Evolutionary conservation across 2,888 invertebrate genomes (phyloP).

Genomic region (Teleogryllus oceanicus): DNA sequence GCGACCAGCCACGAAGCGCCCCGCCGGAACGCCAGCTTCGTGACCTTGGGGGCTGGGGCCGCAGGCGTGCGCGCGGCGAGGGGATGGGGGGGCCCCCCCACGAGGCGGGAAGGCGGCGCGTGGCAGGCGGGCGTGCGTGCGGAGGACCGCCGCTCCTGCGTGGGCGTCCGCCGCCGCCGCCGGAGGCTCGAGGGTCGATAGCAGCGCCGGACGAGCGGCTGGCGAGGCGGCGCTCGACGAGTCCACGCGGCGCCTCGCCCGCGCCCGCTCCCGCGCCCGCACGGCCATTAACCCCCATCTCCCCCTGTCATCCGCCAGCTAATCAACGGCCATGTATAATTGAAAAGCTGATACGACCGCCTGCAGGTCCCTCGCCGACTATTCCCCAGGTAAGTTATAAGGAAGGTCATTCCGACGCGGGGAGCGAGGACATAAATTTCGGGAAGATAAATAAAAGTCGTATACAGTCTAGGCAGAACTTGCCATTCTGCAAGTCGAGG

Average conservation of each 20-base stretch:
- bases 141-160: too few species aligned
- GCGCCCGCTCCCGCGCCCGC: not conserved
- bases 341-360: not conserved
- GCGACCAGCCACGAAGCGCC: too few species aligned
- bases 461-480: not conserved
- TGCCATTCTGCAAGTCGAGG: slow-evolving; percentile 5
- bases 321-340: slow-evolving; percentile 10
- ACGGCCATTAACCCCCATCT: not conserved
- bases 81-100: too few species aligned
- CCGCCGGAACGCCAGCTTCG: too few species aligned
- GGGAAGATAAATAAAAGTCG: slow-evolving; percentile 8
- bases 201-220: not conserved
- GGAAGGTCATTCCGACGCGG: not conserved
- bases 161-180: not conserved
- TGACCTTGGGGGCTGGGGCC: too few species aligned
- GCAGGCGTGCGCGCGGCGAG: too few species aligned
- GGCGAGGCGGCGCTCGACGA: not conserved
- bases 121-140: too few species aligned
- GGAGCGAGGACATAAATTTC: not conserved
- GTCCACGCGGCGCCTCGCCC: too few species aligned
- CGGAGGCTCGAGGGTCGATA: not conserved
- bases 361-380: not conserved
- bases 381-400: slow-evolving; percentile 18
- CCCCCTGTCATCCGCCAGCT: not conserved
- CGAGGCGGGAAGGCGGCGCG: too few species aligned